Evolutionary conservation across 2,888 invertebrate genomes (phyloP).

Genomic region (Dicycla oo): DNA sequence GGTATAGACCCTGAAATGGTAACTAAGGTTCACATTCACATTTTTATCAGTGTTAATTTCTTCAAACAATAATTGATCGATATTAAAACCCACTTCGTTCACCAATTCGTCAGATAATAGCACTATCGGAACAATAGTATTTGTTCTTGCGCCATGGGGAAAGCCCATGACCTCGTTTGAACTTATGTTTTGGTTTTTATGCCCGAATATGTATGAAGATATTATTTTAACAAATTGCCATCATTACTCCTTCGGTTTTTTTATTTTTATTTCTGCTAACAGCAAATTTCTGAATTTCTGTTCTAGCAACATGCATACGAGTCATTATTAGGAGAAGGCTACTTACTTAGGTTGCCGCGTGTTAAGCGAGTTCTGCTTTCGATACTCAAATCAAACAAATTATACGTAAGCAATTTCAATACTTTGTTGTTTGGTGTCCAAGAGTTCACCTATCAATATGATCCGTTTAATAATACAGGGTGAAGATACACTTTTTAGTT

Average conservation of each 20-base stretch:
- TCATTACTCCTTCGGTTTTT: constrained; percentile 28
- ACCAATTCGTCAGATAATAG: constrained; percentile 20
- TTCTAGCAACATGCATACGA: constrained; percentile 6
- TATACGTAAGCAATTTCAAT: background rate
- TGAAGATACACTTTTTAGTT: background rate
- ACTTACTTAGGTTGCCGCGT: background rate
- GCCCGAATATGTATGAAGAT: constrained; percentile 41
- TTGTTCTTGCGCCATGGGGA: constrained; percentile 43
- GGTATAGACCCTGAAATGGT: background rate
- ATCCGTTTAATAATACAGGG: background rate
- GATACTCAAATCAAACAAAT: background rate
- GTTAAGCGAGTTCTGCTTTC: background rate
- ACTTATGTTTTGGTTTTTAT: constrained; percentile 51
- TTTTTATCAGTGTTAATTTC: background rate
- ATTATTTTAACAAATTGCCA: constrained; percentile 54
- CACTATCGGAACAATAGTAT: constrained; percentile 29
- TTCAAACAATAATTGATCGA: constrained; percentile 13
- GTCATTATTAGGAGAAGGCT: background rate
- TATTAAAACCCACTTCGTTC: constrained; percentile 10
- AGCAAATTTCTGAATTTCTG: constrained; percentile 8
- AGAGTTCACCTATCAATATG: background rate
- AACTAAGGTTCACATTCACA: background rate
- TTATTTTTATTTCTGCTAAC: background rate
- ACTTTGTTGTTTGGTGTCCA: background rate
- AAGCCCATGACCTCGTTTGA: constrained; percentile 54